Evolutionary conservation across 2,113 vertebrate species (phyloP).

Genomic region (Silurus glanis): DNA sequence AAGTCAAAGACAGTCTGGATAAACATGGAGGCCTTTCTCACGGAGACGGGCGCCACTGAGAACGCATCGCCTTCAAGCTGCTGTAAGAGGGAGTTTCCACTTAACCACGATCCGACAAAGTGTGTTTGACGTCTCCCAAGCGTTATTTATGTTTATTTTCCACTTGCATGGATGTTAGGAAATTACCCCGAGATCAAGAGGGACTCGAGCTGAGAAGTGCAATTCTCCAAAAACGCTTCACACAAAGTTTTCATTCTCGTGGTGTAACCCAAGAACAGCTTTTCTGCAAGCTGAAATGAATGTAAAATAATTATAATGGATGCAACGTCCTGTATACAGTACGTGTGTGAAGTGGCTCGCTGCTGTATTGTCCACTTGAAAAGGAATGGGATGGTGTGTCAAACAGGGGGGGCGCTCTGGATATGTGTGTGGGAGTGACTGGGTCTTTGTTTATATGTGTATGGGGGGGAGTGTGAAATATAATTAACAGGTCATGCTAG

Average conservation of each 20-base stretch:
- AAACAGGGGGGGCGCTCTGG: background rate
- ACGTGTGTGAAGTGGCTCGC: slow-evolving; percentile 24
- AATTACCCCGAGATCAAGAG: slow-evolving; percentile 17
- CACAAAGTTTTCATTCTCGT: background rate
- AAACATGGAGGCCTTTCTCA: slow-evolving; percentile 40
- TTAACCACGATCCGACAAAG: slow-evolving; percentile 26
- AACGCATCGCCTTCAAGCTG: background rate
- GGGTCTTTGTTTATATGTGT: slow-evolving; percentile 24
- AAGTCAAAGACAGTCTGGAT: slow-evolving; percentile 25
- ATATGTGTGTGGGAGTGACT: background rate
- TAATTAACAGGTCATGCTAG: slow-evolving; percentile 40
- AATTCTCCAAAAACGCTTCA: background rate
- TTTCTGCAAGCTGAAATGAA: background rate
- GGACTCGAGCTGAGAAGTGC: background rate
- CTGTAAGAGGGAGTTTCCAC: slow-evolving; percentile 34
- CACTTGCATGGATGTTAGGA: slow-evolving; percentile 14
- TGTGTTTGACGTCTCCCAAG: slow-evolving; percentile 42
- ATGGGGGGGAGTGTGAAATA: slow-evolving; percentile 28
- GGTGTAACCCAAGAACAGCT: background rate
- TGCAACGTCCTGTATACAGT: slow-evolving; percentile 2
- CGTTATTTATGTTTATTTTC: slow-evolving; percentile 42
- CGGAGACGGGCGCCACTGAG: slow-evolving; percentile 4
- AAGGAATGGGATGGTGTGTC: background rate
- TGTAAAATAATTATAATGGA: slow-evolving; percentile 14
- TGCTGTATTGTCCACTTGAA: slow-evolving; percentile 25